Evolutionary conservation across 2,113 vertebrate genomes (phyloP), one percentile per base, ranked within the genome.

Genomic region (Cyanoderma ruficeps): DNA sequence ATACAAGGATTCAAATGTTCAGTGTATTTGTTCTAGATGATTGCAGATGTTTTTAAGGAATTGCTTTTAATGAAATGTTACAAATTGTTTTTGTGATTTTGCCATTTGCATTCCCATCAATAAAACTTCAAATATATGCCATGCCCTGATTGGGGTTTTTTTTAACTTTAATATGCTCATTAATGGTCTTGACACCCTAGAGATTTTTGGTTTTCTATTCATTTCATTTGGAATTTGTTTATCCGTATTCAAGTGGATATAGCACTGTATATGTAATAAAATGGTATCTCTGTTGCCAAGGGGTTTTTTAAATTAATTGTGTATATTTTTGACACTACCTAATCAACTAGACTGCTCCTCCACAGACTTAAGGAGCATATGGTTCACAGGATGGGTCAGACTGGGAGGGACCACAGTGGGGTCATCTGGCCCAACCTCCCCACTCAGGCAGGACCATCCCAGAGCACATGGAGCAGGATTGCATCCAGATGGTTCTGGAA

Each of bases 31-130:
- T 72, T 86, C 80, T 55, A 95, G 92, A 96, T 69, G 89, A 83
- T 44, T 96, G 92, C 94, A 94, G 95, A 95, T 97, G 95, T 96
- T 97, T 95, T 84, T 96, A 95, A 93, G 50, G 47, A 89, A 94
- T 75, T 57, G 57, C 56, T 95, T 90, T 57, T 89, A 81, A 90
- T 94, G 67, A 84, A 92, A 94, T 94, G 60, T 95, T 90, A 80
- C 28, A 2, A 90, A 78, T 85, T 95, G 57, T 20, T 28, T 87
- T 83, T 94, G 83, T 96, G 61, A 79, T 91, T 92, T 81, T 95
- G 49, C 71, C 68, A 91, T 92, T 87, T 92, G 35, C 83, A 84
- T 92, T 96, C 49, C 52, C 23, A 55, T 96, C 70, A 97, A 96
- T 97, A 98, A 98, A 98, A 94, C 15, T 80, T 87, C 47, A 90